A percentile compares a stretch with the other conserved stretches of the same genome.
Evolutionary conservation across 2,888 invertebrate species (phyloP).

Genomic region (Apocheima hispidaria): DNA sequence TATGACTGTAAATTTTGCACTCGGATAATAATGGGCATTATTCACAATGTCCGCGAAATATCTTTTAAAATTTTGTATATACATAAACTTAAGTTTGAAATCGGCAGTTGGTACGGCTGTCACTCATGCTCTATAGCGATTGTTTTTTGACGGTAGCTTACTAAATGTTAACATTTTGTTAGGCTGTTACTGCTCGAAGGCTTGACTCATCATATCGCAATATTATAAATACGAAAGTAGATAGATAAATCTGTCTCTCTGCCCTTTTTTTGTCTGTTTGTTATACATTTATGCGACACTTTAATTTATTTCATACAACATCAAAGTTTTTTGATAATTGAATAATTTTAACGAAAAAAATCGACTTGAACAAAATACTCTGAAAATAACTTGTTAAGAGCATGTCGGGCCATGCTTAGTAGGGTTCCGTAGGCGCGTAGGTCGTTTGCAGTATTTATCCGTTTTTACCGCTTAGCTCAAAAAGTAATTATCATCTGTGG

Average conservation of each 20-base stretch:
- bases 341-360: too few species aligned
- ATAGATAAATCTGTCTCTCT: neutral
- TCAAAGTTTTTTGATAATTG: too few species aligned
- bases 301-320: too few species aligned
- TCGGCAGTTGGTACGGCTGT: slow-evolving; percentile 63
- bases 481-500: too few species aligned
- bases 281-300: too few species aligned
- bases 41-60: slow-evolving; percentile 52
- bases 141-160: slow-evolving; percentile 52
- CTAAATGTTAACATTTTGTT: slow-evolving; percentile 39
- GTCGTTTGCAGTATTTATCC: too few species aligned
- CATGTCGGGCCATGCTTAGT: too few species aligned
- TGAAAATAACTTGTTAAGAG: too few species aligned
- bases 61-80: slow-evolving; percentile 27
- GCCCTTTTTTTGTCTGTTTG: too few species aligned
- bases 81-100: slow-evolving; percentile 52
- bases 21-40: slow-evolving; percentile 56
- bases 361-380: too few species aligned
- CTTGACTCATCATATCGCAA: slow-evolving; percentile 11
- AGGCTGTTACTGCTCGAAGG: slow-evolving; percentile 15
- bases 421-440: too few species aligned
- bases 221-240: neutral
- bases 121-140: slow-evolving; percentile 61
- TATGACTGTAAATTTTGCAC: slow-evolving; percentile 48
- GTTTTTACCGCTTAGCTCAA: too few species aligned